Evolutionary conservation across 2,113 vertebrate species (phyloP), one percentile per base, ranked within the genome.

Genomic region (Furnarius figulus): DNA sequence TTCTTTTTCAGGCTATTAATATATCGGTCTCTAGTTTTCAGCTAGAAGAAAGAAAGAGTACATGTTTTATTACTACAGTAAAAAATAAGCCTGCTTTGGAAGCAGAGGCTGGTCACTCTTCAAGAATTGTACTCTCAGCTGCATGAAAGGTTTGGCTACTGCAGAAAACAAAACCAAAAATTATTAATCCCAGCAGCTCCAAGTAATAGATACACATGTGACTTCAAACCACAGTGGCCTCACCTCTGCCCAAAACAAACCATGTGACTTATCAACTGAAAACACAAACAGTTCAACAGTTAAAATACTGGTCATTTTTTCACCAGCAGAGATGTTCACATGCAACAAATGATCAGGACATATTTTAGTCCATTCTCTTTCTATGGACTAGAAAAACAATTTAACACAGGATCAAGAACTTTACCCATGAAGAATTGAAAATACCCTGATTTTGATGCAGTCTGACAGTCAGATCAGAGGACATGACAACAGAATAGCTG

Each of bases 1-100:
- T 99, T 99, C 98, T 99, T 99, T 94, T 99, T 99, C 94, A 99
- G 97, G 91, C 99, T 99, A 92, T 93, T 98, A 97, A 99, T 99
- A 75, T 99, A 99, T n/a, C 99, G 98, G 91, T 99, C 99, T 83
- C 99, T 98, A 10, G 99, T 99, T 98, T 99, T 99, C 95, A 99
- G 98, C 99, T 99, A 97, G 74, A 96, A 91, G 65, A 90, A 94
- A 96, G 61, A 17, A 95, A 87, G 33, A 89, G n/a, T 14, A 77
- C n/a, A 50, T 76, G 16, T 52, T 86, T 97, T 59, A 95, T 5
- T 19, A 37, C 14, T 90, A 44, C 23, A 72, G 17, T 21, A 59
- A 62, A 72, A 96, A 91, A 85, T 8, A 84, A 52, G 40, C 30
- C n/a, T 76, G 25, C 42, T 84, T 61, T 85, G 52, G 42, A 95